Conservation (phyloP, 64 coral and sea anemone genomes). For the Montipora efflorescens region DNA sequence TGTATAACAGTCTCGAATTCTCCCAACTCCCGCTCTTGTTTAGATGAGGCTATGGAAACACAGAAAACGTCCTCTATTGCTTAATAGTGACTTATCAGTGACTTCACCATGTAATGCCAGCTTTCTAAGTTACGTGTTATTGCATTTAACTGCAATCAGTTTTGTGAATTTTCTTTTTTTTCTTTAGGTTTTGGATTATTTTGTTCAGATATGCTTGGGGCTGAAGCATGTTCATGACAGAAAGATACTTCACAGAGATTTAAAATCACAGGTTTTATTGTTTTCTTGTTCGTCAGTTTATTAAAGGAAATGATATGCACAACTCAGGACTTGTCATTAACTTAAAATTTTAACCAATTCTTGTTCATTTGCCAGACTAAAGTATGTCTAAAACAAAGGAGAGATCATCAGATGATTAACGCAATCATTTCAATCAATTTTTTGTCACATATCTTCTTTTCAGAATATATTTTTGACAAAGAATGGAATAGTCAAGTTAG, state of each 20-base stretch:
- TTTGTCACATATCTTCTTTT: not conserved
- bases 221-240: conserved; percentile 99
- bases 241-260: conserved; percentile 96
- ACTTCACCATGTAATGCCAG: too few species aligned
- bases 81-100: too few species aligned
- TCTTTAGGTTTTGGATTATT: conserved; percentile 93
- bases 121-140: too few species aligned
- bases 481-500: conserved; percentile 91
- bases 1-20: too few species aligned
- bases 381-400: too few species aligned
- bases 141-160: not conserved
- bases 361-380: too few species aligned
- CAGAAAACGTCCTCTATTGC: too few species aligned
- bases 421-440: too few species aligned
- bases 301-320: not conserved
- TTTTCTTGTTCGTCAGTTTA: not conserved
- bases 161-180: not conserved
- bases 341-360: not conserved
- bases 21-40: too few species aligned
- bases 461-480: conserved; percentile 98
- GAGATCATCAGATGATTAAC: too few species aligned
- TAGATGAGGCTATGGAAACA: too few species aligned
- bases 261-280: conserved; percentile 91
- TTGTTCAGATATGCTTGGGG: conserved; percentile 94
- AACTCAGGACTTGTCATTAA: too few species aligned